These are phyloP conservation scores for Venustoraphidia nigricollis DNA, from an alignment of 2,888 invertebrate genomes.

Conservation along the genomic window DNA sequence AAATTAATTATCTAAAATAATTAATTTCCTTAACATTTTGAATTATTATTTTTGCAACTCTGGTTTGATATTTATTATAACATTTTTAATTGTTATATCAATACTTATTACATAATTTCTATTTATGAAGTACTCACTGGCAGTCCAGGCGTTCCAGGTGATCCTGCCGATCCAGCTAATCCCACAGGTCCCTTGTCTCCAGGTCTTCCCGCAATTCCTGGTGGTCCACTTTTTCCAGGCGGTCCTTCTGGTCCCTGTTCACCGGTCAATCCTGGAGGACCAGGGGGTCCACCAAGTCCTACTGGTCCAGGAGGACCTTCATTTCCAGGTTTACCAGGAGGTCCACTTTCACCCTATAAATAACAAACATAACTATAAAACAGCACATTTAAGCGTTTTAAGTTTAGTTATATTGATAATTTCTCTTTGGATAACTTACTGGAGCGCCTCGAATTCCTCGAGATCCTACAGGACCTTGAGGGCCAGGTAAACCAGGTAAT, in stretches of 20 bases:
- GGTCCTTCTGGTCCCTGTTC: slow-evolving; percentile 44
- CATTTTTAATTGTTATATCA: neutral
- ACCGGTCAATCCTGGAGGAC: slow-evolving; percentile 43
- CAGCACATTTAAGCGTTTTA: too few species aligned
- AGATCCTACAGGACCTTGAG: slow-evolving; percentile 44
- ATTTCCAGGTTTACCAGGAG: slow-evolving; percentile 52
- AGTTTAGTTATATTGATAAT: too few species aligned
- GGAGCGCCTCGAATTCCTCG: slow-evolving; percentile 47
- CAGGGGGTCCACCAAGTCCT: slow-evolving; percentile 50
- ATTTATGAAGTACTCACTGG: slow-evolving; percentile 32
- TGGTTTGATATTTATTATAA: neutral
- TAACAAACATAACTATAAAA: too few species aligned
- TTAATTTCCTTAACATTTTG: too few species aligned
- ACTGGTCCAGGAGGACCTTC: slow-evolving; percentile 56
- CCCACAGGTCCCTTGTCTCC: slow-evolving; percentile 66
- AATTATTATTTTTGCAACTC: too few species aligned
- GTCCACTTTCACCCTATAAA: slow-evolving; percentile 51
- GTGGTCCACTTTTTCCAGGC: slow-evolving; percentile 52
- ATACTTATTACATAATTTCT: neutral
- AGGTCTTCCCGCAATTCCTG: slow-evolving; percentile 53
- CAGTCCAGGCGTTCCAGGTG: slow-evolving; percentile 41
- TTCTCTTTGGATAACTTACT: slow-evolving; percentile 24
- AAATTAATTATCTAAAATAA: too few species aligned
- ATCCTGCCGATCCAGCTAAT: slow-evolving; percentile 44
- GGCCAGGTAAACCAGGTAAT: slow-evolving; percentile 44